Conservation (phyloP, 2,113 vertebrate genomes). For the Elaphurus davidianus region DNA sequence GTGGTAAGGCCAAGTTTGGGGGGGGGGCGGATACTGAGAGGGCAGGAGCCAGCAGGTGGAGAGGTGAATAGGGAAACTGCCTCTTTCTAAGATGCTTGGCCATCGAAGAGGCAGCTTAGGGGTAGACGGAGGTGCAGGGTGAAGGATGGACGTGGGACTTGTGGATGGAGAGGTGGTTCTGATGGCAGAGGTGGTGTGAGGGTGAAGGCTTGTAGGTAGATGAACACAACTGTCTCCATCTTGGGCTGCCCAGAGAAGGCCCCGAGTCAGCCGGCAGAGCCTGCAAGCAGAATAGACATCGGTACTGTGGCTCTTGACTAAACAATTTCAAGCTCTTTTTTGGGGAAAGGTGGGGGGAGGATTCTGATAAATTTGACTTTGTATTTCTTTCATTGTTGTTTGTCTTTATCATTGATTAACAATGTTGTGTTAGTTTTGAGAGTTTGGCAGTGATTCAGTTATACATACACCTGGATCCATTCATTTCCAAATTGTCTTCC, state of each 20-base stretch:
- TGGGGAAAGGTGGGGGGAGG: not conserved
- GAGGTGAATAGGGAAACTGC: not conserved
- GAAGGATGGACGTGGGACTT: not conserved
- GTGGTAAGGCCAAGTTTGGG: not conserved
- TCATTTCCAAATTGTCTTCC: not conserved
- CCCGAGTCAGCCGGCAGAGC: not conserved
- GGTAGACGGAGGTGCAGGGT: not conserved
- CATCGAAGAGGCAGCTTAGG: not conserved
- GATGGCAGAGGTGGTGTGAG: not conserved
- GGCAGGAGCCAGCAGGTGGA: not conserved
- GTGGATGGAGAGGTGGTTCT: not conserved
- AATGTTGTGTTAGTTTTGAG: not conserved
- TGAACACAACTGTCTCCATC: not conserved
- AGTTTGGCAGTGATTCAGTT: not conserved
- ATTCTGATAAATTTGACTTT: not conserved
- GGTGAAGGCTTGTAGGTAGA: not conserved
- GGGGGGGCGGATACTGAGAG: rapidly evolving
- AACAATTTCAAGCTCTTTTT: not conserved
- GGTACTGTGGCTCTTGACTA: not conserved
- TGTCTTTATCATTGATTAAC: not conserved
- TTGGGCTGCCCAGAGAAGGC: not conserved
- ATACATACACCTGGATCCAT: not conserved
- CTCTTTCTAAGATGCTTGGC: not conserved
- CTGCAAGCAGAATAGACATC: not conserved
- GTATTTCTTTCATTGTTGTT: not conserved